Evolutionary conservation across 1,140 invertebrate species (phyloP).

Genomic region (Lordiphosa stackelbergi): DNA sequence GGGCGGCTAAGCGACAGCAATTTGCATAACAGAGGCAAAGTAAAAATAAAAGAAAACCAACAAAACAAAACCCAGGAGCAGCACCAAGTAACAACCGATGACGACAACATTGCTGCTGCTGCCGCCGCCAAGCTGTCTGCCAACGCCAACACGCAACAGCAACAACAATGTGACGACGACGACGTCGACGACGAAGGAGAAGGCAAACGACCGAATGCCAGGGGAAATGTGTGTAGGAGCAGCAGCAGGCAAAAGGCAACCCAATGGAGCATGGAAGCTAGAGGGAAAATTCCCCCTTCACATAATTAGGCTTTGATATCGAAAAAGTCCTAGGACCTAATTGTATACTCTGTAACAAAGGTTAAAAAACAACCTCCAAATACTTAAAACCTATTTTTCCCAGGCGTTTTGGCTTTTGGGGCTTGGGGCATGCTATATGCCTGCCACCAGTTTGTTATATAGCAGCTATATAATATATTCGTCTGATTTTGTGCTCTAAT

Average conservation of each 20-base stretch:
- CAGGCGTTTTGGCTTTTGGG: no score
- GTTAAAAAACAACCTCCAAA: no score
- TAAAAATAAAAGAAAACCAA: conserved; percentile 26
- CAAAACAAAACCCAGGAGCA: conserved; percentile 14
- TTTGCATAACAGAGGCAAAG: conserved; percentile 49
- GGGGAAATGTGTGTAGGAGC: conserved; percentile 45
- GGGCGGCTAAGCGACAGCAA: conserved; percentile 38
- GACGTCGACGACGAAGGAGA: conserved; percentile 10
- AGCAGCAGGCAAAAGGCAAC: conserved; percentile 16
- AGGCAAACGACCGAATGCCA: conserved; percentile 42
- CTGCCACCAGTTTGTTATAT: no score
- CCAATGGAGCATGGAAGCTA: conserved; percentile 2
- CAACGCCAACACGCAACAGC: conserved; percentile 68
- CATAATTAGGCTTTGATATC: no score
- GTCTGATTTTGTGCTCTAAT: no score
- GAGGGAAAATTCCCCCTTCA: no score
- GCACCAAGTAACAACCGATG: conserved; percentile 48
- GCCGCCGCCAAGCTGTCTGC: conserved; percentile 68
- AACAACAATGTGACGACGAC: conserved; percentile 41
- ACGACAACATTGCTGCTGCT: conserved; percentile 27
- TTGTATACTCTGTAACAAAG: no score
- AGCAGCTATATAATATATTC: no score
- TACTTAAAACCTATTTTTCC: no score
- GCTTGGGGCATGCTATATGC: no score
- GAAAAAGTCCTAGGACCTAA: no score